These are phyloP conservation scores for Clunio marinus DNA, from an alignment of 2,888 invertebrate genomes.

Conservation along the genomic window DNA sequence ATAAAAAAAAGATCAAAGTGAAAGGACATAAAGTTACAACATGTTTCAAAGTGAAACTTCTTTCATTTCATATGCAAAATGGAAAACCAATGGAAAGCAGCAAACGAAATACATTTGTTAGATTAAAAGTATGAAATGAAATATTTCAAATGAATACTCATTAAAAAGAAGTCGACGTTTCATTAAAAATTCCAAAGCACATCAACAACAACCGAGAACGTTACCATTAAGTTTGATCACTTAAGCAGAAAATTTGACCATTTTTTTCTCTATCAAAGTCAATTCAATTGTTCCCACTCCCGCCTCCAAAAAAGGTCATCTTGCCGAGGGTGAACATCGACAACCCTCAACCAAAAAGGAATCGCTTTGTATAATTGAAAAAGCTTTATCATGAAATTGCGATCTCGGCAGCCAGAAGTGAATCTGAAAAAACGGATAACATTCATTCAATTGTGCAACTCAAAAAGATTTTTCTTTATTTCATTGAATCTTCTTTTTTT, in stretches of 20 bases:
- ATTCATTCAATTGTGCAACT: background rate
- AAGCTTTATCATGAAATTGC: background rate
- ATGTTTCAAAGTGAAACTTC: background rate
- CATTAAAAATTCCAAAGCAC: slow-evolving; percentile 13
- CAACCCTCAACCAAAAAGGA: background rate
- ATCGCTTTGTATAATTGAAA: slow-evolving; percentile 25
- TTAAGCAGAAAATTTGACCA: slow-evolving; percentile 31
- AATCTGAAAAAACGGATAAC: background rate
- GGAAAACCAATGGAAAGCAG: background rate
- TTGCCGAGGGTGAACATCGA: slow-evolving; percentile 18
- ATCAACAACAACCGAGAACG: background rate
- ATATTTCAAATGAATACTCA: background rate
- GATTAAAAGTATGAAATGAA: slow-evolving; percentile 18
- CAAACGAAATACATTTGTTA: slow-evolving; percentile 21
- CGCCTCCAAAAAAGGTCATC: slow-evolving; percentile 28
- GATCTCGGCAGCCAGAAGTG: background rate
- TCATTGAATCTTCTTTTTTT: too few relatives aligned
- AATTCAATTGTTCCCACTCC: slow-evolving; percentile 23
- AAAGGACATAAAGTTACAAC: slow-evolving; percentile 35
- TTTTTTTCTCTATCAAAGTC: slow-evolving; percentile 30
- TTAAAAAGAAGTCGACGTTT: background rate
- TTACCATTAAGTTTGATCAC: background rate
- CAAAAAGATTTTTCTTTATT: background rate
- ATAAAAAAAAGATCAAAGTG: slow-evolving; percentile 27
- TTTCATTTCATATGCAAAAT: slow-evolving; percentile 28